A percentile compares a stretch with the other conserved stretches of the same genome.
These are phyloP conservation scores for Glyphotaelius pellucidus DNA, from an alignment of 2,888 invertebrate species.

Conservation along the genomic window DNA sequence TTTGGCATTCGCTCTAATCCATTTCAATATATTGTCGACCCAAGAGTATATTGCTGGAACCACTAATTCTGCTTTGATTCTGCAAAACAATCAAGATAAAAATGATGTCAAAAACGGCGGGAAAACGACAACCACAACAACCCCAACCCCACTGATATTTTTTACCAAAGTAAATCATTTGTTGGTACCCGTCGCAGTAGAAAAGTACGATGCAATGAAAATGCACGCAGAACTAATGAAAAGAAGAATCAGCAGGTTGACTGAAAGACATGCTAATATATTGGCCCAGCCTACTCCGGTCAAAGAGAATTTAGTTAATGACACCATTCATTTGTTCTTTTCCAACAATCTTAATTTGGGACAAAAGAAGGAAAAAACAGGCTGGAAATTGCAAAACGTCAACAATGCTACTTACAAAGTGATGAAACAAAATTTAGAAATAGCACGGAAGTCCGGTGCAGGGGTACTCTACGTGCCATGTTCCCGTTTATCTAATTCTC, in stretches of 20 bases:
- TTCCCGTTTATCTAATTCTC: constrained; percentile 52
- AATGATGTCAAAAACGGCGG: constrained; percentile 1
- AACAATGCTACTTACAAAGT: constrained; percentile 45
- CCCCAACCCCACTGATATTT: constrained; percentile 61
- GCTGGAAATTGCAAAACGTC: constrained; percentile 35
- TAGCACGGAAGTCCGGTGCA: constrained; percentile 56
- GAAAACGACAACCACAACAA: constrained; percentile 60
- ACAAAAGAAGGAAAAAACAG: constrained; percentile 31
- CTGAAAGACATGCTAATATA: constrained; percentile 25
- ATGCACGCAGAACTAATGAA: constrained; percentile 63
- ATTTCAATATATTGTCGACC: constrained; percentile 40
- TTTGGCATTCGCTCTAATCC: constrained; percentile 44
- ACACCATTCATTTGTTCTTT: constrained; percentile 61
- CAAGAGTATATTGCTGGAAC: constrained; percentile 21
- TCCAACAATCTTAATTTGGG: constrained; percentile 49
- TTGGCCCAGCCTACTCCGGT: background rate
- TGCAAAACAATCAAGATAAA: constrained; percentile 14
- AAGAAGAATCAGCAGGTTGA: constrained; percentile 58
- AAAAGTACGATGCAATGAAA: constrained; percentile 64
- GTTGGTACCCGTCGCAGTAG: constrained; percentile 43
- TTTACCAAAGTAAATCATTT: constrained; percentile 53
- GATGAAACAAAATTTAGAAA: constrained; percentile 59
- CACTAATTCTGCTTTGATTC: constrained; percentile 7
- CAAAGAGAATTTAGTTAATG: constrained; percentile 46
- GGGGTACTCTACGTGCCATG: constrained; percentile 59